Evolutionary conservation across 2,888 invertebrate genomes (phyloP).

Genomic region (Agrilus cyanescens): DNA sequence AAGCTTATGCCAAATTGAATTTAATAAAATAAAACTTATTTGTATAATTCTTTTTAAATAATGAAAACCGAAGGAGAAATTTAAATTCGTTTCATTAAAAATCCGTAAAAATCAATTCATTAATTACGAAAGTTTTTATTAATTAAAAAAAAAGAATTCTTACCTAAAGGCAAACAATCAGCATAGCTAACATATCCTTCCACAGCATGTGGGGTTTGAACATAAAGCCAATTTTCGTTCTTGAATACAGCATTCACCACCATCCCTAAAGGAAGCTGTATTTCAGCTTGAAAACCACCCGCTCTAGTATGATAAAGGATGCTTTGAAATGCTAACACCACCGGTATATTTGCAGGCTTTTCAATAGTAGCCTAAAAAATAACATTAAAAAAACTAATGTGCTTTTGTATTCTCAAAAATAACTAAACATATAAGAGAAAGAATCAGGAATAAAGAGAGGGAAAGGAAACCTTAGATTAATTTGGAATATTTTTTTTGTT

Average conservation of each 20-base stretch:
- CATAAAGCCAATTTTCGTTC: conserved; percentile 74
- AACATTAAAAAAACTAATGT: too few relatives aligned
- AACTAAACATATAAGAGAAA: too few relatives aligned
- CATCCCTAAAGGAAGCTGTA: conserved; percentile 64
- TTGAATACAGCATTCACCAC: conserved; percentile 81
- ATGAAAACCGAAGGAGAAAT: too few relatives aligned
- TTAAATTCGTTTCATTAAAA: too few relatives aligned
- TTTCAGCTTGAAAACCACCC: conserved; percentile 55
- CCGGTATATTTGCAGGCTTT: conserved; percentile 74
- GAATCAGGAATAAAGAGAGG: too few relatives aligned
- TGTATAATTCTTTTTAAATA: too few relatives aligned
- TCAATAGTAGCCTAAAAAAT: conserved; percentile 58
- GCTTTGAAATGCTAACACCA: conserved; percentile 65
- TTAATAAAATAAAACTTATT: too few relatives aligned
- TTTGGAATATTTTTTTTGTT: too few relatives aligned
- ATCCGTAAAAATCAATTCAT: not conserved
- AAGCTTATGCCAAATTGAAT: too few relatives aligned
- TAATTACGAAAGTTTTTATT: not conserved
- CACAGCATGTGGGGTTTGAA: conserved; percentile 73
- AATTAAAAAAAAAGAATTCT: conserved; percentile 5
- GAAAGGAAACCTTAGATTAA: too few relatives aligned
- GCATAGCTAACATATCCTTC: conserved; percentile 72
- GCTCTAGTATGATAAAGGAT: conserved; percentile 61
- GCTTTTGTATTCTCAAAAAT: too few relatives aligned
- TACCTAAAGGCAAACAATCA: conserved; percentile 65